phyloP scores from a whole-genome alignment of 2,888 invertebrate genomes.

The Napeogenes inachia region DNA sequence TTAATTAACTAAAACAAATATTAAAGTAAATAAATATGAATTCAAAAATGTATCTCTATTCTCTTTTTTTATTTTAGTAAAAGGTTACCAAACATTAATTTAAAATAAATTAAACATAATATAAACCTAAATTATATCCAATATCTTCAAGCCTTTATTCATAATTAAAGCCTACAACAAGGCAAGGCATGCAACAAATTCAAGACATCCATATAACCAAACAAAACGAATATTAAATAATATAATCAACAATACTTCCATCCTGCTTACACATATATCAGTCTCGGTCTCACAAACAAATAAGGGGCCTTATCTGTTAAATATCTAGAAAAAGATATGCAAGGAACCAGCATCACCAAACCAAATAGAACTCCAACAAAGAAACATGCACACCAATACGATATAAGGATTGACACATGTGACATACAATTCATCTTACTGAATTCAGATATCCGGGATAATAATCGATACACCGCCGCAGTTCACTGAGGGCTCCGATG shows the following conservation, averaged over 20 bases:
- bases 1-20: no score
- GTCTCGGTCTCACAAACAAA: slow-evolving; percentile 2
- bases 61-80: no score
- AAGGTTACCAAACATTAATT: no score
- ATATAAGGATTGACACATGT: slow-evolving; percentile 4
- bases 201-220: no score
- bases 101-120: no score
- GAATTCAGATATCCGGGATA: not conserved
- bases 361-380: slow-evolving; percentile 7
- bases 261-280: not conserved
- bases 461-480: slow-evolving; percentile 8
- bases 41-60: no score
- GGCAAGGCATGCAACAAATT: no score
- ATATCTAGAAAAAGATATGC: slow-evolving; percentile 4
- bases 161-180: no score
- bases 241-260: not conserved
- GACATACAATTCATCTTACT: slow-evolving; percentile 11
- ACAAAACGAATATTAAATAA: not conserved
- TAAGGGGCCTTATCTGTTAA: not conserved
- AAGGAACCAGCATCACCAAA: slow-evolving; percentile 1
- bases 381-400: slow-evolving; percentile 14
- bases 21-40: no score
- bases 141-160: no score
- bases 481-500: slow-evolving; percentile 8
- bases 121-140: no score